Percentiles rank a stretch among this genome's conserved stretches.
Conservation (phyloP, 2,888 invertebrate genomes). For the Epicampocera succincta region DNA sequence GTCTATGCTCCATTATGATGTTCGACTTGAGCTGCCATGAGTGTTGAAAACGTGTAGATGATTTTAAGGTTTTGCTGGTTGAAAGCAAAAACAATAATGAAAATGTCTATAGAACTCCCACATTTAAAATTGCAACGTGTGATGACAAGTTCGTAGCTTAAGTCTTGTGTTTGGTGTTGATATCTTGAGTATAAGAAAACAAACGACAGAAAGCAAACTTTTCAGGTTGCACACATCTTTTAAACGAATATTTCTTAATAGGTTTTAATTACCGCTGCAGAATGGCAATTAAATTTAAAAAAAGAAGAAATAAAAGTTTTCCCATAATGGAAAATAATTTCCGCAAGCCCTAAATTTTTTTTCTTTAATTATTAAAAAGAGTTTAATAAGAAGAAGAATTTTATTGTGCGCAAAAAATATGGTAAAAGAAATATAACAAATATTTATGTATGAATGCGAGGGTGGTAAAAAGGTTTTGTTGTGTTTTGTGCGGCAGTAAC, state of each 20-base stretch:
- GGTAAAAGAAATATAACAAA: too few relatives aligned
- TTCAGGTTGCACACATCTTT: conserved; percentile 1
- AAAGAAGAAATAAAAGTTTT: neutral
- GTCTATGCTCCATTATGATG: conserved; percentile 24
- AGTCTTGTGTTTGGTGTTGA: conserved; percentile 53
- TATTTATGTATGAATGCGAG: too few relatives aligned
- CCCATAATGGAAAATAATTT: neutral
- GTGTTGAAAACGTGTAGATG: conserved; percentile 53
- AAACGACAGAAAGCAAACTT: neutral
- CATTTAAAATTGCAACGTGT: conserved; percentile 60
- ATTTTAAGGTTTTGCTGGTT: conserved; percentile 40
- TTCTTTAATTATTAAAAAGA: neutral
- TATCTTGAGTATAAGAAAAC: neutral
- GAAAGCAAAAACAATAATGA: conserved; percentile 30
- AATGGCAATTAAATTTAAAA: neutral
- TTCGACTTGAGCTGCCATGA: conserved; percentile 42
- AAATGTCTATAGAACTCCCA: conserved; percentile 61
- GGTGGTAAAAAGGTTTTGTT: too few relatives aligned
- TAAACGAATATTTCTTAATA: conserved; percentile 20
- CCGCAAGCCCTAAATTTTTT: too few relatives aligned
- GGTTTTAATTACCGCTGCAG: neutral
- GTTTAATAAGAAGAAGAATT: neutral
- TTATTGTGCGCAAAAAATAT: too few relatives aligned
- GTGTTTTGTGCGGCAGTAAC: too few relatives aligned
- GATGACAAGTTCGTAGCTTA: conserved; percentile 63